Conservation (phyloP, 2,888 invertebrate genomes). For the Gnatocerus cornutus region DNA sequence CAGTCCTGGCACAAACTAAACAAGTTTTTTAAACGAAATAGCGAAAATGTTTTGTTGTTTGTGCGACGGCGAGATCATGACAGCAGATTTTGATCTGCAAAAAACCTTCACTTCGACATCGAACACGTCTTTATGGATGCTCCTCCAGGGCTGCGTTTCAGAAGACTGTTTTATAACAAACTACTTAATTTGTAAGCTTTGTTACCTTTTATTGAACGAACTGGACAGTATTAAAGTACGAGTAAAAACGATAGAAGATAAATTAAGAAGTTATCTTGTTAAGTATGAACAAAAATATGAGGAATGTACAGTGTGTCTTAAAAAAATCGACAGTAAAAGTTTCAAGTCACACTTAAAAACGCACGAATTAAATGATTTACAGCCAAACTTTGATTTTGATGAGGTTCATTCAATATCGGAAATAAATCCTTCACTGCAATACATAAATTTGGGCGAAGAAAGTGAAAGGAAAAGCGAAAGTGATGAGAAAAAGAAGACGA, state of each 20-base stretch:
- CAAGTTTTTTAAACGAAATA: constrained; percentile 1
- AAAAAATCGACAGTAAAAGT: constrained; percentile 22
- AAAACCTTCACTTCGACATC: constrained; percentile 42
- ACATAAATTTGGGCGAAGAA: constrained; percentile 12
- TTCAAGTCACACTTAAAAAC: constrained; percentile 13
- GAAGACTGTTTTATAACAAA: constrained; percentile 49
- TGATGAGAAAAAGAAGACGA: constrained; percentile 27
- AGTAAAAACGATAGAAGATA: constrained; percentile 41
- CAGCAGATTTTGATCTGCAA: constrained; percentile 18
- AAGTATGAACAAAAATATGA: constrained; percentile 21
- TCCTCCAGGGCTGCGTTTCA: constrained; percentile 50
- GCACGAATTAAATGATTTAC: constrained; percentile 28
- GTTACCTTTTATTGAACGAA: constrained; percentile 60
- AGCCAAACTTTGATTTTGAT: constrained; percentile 21
- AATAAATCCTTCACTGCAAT: constrained; percentile 15
- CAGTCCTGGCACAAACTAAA: no score
- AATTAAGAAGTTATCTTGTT: constrained; percentile 15
- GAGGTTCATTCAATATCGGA: constrained; percentile 24
- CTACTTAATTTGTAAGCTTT: constrained; percentile 55
- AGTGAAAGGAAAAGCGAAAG: constrained; percentile 9
- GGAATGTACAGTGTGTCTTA: constrained; percentile 47
- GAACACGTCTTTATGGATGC: constrained; percentile 47
- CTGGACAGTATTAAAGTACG: constrained; percentile 59
- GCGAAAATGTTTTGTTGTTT: constrained; percentile 28
- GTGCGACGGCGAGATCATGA: constrained; percentile 10